These are phyloP conservation scores for Buathra laborator DNA, from an alignment of 2,888 invertebrate genomes.

Conservation along the genomic window DNA sequence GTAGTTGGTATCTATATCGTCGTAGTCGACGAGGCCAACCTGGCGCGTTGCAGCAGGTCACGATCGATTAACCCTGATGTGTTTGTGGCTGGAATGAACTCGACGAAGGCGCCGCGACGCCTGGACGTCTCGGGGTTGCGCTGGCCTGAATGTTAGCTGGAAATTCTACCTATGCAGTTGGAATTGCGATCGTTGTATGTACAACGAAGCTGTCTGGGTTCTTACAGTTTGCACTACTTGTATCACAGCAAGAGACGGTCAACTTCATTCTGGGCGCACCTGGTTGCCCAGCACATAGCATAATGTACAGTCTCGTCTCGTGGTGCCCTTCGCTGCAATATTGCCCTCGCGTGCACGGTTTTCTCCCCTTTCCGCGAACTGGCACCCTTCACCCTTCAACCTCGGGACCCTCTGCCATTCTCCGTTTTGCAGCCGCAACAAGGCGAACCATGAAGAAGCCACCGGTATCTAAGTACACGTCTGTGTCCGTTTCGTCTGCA, in stretches of 20 bases:
- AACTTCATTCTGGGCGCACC: conserved; percentile 36
- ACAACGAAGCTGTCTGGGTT: conserved; percentile 34
- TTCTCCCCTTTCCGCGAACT: conserved; percentile 40
- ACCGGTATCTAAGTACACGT: not conserved
- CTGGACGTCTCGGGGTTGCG: conserved; percentile 60
- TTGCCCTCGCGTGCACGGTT: conserved; percentile 64
- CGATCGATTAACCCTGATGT: conserved; percentile 70
- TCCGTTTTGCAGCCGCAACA: conserved; percentile 42
- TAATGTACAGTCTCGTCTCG: conserved; percentile 48
- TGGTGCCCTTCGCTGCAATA: conserved; percentile 61
- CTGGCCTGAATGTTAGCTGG: conserved; percentile 55
- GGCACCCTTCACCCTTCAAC: conserved; percentile 40
- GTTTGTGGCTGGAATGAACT: conserved; percentile 53
- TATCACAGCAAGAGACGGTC: conserved; percentile 23
- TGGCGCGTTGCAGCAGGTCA: conserved; percentile 66
- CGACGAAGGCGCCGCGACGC: conserved; percentile 63
- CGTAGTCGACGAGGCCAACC: conserved; percentile 57
- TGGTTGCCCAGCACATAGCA: not conserved
- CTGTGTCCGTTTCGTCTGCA: conserved; percentile 33
- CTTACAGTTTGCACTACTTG: conserved; percentile 16
- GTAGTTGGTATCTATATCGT: conserved; percentile 30
- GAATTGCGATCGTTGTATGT: not conserved
- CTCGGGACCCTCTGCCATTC: conserved; percentile 47
- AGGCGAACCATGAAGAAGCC: conserved; percentile 30
- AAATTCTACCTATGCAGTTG: conserved; percentile 17